Percentiles rank a stretch among this genome's conserved stretches.
These are phyloP conservation scores for Drosophila neonasuta DNA, from an alignment of 2,888 invertebrate genomes.

Conservation along the genomic window DNA sequence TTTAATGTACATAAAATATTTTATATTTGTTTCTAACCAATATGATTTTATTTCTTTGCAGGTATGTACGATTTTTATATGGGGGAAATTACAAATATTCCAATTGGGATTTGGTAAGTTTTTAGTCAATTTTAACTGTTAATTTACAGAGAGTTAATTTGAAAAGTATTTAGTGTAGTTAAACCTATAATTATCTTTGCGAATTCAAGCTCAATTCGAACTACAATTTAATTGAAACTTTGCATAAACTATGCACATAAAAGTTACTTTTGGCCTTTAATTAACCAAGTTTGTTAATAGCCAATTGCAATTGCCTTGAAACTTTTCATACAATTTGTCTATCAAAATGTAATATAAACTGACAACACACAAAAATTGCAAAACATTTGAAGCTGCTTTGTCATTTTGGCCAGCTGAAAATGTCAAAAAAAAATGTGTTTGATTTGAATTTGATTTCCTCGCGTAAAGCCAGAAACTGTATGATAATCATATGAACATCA, in stretches of 20 bases:
- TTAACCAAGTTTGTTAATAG: constrained; percentile 1
- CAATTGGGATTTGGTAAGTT: constrained; percentile 6
- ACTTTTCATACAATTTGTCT: constrained; percentile 11
- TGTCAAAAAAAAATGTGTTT: constrained; percentile 18
- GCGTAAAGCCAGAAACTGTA: constrained; percentile 11
- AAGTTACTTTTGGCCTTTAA: constrained; percentile 3
- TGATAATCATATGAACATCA: constrained; percentile 52
- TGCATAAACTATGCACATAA: not conserved
- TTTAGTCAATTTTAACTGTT: not conserved
- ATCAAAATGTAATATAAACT: constrained; percentile 8
- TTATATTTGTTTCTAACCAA: constrained; percentile 6
- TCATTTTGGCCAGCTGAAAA: constrained; percentile 28
- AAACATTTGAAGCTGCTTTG: constrained; percentile 17
- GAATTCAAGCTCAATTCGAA: not conserved
- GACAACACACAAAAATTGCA: not conserved
- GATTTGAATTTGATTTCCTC: constrained; percentile 13
- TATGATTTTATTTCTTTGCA: constrained; percentile 45
- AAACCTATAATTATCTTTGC: not conserved
- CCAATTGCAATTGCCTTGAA: constrained; percentile 11
- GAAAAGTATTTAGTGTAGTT: not conserved
- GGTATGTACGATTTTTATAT: constrained; percentile 52
- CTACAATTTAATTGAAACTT: not conserved
- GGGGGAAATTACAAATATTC: not conserved
- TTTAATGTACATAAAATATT: constrained; percentile 1
- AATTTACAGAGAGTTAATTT: not conserved